Evolutionary conservation across 35 echinoderm and acorn worm genomes (phyloP).

Genomic region (Acanthaster planci): DNA sequence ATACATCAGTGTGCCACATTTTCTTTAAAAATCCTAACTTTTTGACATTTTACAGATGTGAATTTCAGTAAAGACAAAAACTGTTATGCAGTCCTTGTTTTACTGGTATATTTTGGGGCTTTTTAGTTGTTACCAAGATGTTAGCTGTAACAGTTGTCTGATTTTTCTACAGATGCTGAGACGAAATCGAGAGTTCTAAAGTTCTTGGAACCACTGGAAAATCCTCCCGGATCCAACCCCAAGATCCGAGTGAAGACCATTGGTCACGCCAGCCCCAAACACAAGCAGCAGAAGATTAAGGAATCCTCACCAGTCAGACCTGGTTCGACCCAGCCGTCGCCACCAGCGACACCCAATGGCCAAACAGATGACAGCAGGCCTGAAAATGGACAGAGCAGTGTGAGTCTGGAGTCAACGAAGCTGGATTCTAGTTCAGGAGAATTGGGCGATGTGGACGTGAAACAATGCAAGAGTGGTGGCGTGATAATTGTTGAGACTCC

Average conservation of each 20-base stretch:
- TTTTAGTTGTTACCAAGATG: too few species aligned
- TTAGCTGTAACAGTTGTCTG: neutral
- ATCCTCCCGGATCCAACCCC: constrained; percentile 38
- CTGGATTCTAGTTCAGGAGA: neutral
- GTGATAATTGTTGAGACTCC: constrained; percentile 5
- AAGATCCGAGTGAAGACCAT: constrained; percentile 11
- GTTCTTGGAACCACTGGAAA: constrained; percentile 56
- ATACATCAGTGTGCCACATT: too few species aligned
- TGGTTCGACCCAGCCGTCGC: neutral
- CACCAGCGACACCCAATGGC: neutral
- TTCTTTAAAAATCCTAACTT: too few species aligned
- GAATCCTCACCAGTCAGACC: neutral
- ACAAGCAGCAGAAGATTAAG: constrained; percentile 4
- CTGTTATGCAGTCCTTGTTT: too few species aligned
- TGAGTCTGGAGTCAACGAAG: neutral
- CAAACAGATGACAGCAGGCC: neutral
- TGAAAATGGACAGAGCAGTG: neutral
- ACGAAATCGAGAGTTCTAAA: constrained; percentile 50
- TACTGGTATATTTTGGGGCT: too few species aligned
- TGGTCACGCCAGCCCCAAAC: constrained; percentile 20
- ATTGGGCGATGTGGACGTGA: neutral
- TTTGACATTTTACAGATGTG: too few species aligned
- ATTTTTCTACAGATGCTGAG: constrained; percentile 33
- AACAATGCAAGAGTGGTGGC: constrained; percentile 10
- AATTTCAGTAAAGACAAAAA: too few species aligned